Evolutionary conservation across 2,888 invertebrate genomes (phyloP), one percentile per base, ranked within the genome.

Genomic region (Xestia rhomboidea): DNA sequence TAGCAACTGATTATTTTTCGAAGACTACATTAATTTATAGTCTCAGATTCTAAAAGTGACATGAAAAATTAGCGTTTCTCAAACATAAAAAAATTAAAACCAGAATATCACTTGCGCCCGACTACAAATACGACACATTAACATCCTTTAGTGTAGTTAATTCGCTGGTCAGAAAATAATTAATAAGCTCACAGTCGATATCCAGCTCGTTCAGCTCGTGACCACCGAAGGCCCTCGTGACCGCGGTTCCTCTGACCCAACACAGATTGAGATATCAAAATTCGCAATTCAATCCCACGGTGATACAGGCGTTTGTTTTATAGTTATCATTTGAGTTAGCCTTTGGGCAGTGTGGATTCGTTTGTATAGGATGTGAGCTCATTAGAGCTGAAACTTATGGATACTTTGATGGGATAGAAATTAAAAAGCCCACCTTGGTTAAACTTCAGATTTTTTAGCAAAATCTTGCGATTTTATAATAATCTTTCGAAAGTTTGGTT

Each of bases 171-270:
- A 87, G 90, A 91, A 92, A 92, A 92, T 91, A 92, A 92, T 92
- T 92, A 92, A 92, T 92, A 90, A 90, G 87, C 89, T 90, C 86
- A 82, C 87, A 85, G 84, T 90, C 88, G 93, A 93, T 94, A 89
- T 89, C 81, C 84, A 82, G 89, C 88, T 95, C 96, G 96, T 96
- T 82, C 83, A 79, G 89, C 88, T 95, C 96, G 96, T 96, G 96
- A 96, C 94, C 95, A 95, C 96, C 96, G 95, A 95, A 93, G 96
- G 96, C 95, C 93, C 94, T 96, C 96, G 96, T 96, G 96, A 96
- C 92, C 92, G 95, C 96, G 96, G 96, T 93, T 82, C 93, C 94
- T 96, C 95, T 96, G 96, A 95, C 96, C 95, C 93, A 82, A 80
- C 88, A 79, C 91, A 94, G 96, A 96, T 96, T 96, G 96, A 96